Evolutionary conservation across 2,888 invertebrate genomes (phyloP).

Genomic region (Apodemia zela): DNA sequence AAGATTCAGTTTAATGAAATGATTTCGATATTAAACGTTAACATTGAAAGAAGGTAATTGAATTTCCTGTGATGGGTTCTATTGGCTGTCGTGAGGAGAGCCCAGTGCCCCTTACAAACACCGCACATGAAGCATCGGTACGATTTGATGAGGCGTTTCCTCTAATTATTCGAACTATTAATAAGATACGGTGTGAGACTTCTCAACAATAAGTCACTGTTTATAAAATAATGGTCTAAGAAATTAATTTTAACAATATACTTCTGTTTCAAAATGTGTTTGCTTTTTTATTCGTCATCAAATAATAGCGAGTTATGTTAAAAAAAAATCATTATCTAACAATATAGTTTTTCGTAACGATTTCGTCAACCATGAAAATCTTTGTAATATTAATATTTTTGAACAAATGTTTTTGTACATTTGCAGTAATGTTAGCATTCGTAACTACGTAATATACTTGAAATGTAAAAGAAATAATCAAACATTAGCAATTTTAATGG

Average conservation of each 20-base stretch:
- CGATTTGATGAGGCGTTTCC: slow-evolving; percentile 71
- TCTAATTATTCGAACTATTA: slow-evolving; percentile 77
- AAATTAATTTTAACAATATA: neutral
- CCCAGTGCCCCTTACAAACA: slow-evolving; percentile 63
- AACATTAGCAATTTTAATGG: no score
- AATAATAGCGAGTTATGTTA: no score
- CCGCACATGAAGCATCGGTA: slow-evolving; percentile 47
- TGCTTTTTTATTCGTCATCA: neutral
- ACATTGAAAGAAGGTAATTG: slow-evolving; percentile 77
- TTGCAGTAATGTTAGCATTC: no score
- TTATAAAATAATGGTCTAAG: slow-evolving; percentile 14
- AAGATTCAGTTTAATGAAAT: slow-evolving; percentile 74
- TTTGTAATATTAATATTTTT: neutral
- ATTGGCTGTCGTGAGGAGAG: slow-evolving; percentile 48
- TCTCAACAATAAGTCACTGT: slow-evolving; percentile 56
- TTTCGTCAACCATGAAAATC: neutral
- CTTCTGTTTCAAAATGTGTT: neutral
- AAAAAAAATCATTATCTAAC: no score
- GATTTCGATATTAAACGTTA: slow-evolving; percentile 75
- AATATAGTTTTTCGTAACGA: neutral
- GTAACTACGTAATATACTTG: no score
- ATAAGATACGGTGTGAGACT: slow-evolving; percentile 50
- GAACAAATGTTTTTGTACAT: neutral
- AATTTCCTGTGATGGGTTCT: slow-evolving; percentile 73
- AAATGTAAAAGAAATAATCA: no score